These are phyloP conservation scores for Epinotia brunnichana DNA, from an alignment of 2,888 invertebrate species.

Conservation along the genomic window DNA sequence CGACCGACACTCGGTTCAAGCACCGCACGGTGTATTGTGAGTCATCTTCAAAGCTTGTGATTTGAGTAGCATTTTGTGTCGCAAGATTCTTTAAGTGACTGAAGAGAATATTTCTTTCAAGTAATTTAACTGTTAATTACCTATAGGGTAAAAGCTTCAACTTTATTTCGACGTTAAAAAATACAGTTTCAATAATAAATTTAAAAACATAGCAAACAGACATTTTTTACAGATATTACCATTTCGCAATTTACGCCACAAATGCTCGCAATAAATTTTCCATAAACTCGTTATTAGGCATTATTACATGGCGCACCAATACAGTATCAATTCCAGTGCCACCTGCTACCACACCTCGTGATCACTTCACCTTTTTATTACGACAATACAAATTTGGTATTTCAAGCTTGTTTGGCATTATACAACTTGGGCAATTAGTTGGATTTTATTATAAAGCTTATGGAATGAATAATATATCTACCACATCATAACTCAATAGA, in stretches of 20 bases:
- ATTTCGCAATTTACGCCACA: slow-evolving; percentile 19
- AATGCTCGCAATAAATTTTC: slow-evolving; percentile 42
- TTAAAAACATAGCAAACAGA: neutral
- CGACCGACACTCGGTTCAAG: too few species aligned
- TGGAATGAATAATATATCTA: too few species aligned
- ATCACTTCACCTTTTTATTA: slow-evolving; percentile 32
- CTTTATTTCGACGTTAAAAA: neutral
- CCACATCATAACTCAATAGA: too few species aligned
- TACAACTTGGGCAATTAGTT: neutral
- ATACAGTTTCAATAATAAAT: slow-evolving; percentile 2
- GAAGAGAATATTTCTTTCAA: too few species aligned
- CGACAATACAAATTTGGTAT: slow-evolving; percentile 7
- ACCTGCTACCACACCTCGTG: slow-evolving; percentile 22
- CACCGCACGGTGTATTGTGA: too few species aligned
- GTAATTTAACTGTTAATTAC: too few species aligned
- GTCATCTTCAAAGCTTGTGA: too few species aligned
- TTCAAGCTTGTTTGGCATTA: slow-evolving; percentile 5
- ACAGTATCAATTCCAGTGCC: slow-evolving; percentile 32
- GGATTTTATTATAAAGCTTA: neutral
- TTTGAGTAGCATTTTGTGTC: neutral
- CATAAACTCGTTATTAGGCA: slow-evolving; percentile 42
- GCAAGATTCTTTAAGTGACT: too few species aligned
- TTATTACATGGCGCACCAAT: slow-evolving; percentile 35
- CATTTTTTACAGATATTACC: slow-evolving; percentile 33
- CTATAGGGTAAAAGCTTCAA: neutral